Percentiles rank a stretch among this genome's conserved stretches.
Conservation (phyloP, 2,888 invertebrate genomes). For the Parnassius smintheus region DNA sequence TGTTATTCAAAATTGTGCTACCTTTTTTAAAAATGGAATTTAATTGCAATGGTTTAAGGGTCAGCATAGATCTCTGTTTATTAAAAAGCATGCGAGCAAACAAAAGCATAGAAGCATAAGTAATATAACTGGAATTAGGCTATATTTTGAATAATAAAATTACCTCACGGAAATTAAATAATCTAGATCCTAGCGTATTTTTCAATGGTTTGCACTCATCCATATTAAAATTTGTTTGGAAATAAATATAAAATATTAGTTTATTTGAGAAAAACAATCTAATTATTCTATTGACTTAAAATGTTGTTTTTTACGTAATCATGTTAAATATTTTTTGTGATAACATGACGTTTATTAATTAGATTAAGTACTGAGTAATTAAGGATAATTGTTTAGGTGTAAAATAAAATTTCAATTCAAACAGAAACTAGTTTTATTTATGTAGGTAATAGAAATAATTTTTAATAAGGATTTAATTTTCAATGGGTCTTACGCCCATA, state of each 20-base stretch:
- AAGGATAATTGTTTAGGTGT: slow-evolving; percentile 13
- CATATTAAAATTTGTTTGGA: neutral
- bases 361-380: slow-evolving; percentile 5
- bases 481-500: no score
- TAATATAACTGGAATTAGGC: no score
- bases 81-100: no score
- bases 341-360: slow-evolving; percentile 3
- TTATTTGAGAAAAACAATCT: no score
- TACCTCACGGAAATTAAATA: no score
- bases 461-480: no score
- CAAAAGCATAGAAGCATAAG: no score
- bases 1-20: neutral
- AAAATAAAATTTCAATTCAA: slow-evolving; percentile 25
- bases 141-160: no score
- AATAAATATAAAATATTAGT: no score
- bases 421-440: slow-evolving; percentile 16
- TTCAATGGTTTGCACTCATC: no score
- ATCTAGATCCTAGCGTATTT: no score
- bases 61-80: neutral
- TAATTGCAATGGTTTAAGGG: neutral
- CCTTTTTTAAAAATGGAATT: neutral
- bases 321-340: slow-evolving; percentile 13
- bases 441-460: neutral
- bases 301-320: neutral
- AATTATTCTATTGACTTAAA: no score